A percentile compares a stretch with the other conserved stretches of the same genome.
These are phyloP conservation scores for Sycobia sp. DNA, from an alignment of 1,140 invertebrate genomes.

Conservation along the genomic window DNA sequence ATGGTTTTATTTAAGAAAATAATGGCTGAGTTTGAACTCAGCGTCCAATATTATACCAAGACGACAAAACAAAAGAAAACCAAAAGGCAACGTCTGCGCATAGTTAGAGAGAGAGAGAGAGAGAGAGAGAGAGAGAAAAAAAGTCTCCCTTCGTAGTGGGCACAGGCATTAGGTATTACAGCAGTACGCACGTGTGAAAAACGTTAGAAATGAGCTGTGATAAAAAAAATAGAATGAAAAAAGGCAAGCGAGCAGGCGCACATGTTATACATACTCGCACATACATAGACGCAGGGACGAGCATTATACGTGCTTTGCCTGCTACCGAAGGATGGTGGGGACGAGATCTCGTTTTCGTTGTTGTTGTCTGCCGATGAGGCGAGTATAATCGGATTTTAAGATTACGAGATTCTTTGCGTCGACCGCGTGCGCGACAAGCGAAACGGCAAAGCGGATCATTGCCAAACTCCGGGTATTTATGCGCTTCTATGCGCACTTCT, in stretches of 20 bases:
- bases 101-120: too few relatives aligned
- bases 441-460: constrained; percentile 25
- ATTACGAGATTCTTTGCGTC: constrained; percentile 48
- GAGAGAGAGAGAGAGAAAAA: background rate
- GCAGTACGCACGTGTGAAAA: too few relatives aligned
- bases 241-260: background rate
- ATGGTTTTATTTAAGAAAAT: too few relatives aligned
- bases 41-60: background rate
- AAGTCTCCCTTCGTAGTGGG: constrained; percentile 3
- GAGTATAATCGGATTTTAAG: constrained; percentile 59
- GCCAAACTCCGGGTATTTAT: constrained; percentile 7
- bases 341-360: too few relatives aligned
- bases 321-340: too few relatives aligned
- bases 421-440: constrained; percentile 32
- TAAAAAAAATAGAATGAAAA: too few relatives aligned
- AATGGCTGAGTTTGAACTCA: too few relatives aligned
- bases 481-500: background rate
- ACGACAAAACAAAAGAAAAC: background rate
- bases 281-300: too few relatives aligned
- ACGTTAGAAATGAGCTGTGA: too few relatives aligned
- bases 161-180: too few relatives aligned
- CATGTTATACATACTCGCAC: too few relatives aligned
- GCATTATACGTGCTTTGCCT: too few relatives aligned
- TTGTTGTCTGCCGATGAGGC: constrained; percentile 56
- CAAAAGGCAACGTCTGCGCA: background rate